A percentile compares a stretch with the other conserved stretches of the same genome.
Evolutionary conservation across 2,888 invertebrate genomes (phyloP).

Genomic region (Spodoptera littoralis): DNA sequence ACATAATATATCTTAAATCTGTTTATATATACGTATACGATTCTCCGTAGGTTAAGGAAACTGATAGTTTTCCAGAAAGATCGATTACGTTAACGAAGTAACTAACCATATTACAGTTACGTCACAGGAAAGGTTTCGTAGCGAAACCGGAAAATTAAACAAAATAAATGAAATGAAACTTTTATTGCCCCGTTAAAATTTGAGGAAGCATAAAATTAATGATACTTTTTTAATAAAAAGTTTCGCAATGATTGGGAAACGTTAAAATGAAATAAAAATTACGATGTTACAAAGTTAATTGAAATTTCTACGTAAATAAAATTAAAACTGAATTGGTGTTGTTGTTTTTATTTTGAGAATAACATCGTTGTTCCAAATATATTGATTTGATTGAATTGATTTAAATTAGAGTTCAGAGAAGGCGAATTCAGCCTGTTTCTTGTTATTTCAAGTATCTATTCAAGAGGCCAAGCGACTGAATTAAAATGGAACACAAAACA

Average conservation of each 20-base stretch:
- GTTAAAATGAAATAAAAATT: conserved; percentile 21
- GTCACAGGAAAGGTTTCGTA: conserved; percentile 1
- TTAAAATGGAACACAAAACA: no score
- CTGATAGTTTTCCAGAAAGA: conserved; percentile 30
- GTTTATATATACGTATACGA: not conserved
- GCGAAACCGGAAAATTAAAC: conserved; percentile 5
- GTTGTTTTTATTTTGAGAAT: no score
- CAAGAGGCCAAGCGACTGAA: no score
- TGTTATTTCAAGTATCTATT: no score
- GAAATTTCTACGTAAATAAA: conserved; percentile 16
- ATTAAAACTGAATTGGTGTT: not conserved
- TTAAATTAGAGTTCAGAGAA: no score
- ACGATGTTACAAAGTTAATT: conserved; percentile 14
- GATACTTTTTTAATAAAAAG: conserved; percentile 7
- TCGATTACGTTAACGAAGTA: conserved; percentile 20
- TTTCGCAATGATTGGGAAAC: conserved; percentile 22
- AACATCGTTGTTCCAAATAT: no score
- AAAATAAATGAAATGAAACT: conserved; percentile 10
- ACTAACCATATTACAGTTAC: not conserved
- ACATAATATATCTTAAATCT: no score
- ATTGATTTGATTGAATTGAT: no score
- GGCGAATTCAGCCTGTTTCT: no score
- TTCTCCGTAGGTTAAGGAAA: conserved; percentile 1
- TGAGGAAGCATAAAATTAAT: conserved; percentile 10
- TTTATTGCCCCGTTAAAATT: conserved; percentile 20